Percentiles rank a stretch among this genome's conserved stretches.
Evolutionary conservation across 2,888 invertebrate genomes (phyloP).

Genomic region (Polymixis lichenea): DNA sequence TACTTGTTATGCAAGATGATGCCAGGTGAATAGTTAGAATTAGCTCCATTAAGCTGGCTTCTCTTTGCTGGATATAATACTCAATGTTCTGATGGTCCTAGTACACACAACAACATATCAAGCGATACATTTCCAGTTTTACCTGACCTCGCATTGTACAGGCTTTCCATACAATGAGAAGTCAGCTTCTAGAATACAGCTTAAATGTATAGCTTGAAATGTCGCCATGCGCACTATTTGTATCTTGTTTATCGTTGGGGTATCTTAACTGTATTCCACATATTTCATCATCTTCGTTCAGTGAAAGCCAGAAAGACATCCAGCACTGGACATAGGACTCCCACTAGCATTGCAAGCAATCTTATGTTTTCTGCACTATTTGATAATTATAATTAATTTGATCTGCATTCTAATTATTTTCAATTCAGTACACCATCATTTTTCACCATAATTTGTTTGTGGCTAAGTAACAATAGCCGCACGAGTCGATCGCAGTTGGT

Average conservation of each 20-base stretch:
- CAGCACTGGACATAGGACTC: no score
- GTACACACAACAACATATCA: not conserved
- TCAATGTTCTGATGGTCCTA: not conserved
- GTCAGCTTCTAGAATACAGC: no score
- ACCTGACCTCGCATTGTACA: no score
- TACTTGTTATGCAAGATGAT: constrained; percentile 95
- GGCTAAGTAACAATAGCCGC: no score
- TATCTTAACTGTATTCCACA: not conserved
- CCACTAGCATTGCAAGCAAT: not conserved
- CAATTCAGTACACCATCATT: not conserved
- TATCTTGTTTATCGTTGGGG: not conserved
- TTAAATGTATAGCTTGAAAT: no score
- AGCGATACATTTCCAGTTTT: no score
- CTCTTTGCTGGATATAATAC: not conserved
- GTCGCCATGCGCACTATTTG: not conserved
- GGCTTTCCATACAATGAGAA: no score
- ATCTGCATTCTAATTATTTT: not conserved
- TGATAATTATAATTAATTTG: not conserved
- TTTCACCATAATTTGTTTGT: not conserved
- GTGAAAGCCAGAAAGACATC: not conserved
- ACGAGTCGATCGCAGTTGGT: no score
- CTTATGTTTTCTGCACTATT: not conserved
- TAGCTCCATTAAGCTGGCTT: not conserved
- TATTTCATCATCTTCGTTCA: not conserved
- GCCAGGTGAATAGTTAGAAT: constrained; percentile 89